Evolutionary conservation across 2,797 vertebrate species (phyloP).

Genomic region (Melanotaenia boesemani): DNA sequence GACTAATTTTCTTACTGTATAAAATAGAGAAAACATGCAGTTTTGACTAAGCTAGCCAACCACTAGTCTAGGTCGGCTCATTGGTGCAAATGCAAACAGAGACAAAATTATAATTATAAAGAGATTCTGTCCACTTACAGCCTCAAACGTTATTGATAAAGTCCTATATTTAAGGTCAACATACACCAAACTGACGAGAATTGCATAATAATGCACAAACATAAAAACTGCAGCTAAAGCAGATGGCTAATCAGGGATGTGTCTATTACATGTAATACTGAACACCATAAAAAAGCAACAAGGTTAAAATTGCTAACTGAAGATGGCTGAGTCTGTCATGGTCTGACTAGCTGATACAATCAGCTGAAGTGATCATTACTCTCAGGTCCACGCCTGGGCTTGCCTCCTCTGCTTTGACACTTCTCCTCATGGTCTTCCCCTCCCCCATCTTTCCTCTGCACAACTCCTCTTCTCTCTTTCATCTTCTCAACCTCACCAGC

Average conservation of each 20-base stretch:
- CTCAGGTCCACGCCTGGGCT: slow-evolving; percentile 75
- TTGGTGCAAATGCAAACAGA: not conserved
- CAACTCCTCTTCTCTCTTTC: slow-evolving; percentile 38
- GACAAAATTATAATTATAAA: not conserved
- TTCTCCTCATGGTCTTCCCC: slow-evolving; percentile 65
- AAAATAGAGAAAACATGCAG: too few relatives aligned
- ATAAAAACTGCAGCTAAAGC: not conserved
- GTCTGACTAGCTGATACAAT: slow-evolving; percentile 71
- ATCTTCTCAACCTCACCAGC: slow-evolving; percentile 59
- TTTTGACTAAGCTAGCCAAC: not conserved
- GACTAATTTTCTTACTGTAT: not conserved
- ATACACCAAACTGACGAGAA: not conserved
- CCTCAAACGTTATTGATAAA: not conserved
- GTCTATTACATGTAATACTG: slow-evolving; percentile 2
- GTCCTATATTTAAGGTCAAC: not conserved
- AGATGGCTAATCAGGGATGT: not conserved
- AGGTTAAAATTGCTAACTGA: slow-evolving; percentile 21
- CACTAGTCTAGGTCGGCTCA: not conserved
- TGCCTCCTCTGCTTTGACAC: slow-evolving; percentile 77
- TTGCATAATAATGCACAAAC: not conserved
- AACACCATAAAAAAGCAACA: slow-evolving; percentile 17
- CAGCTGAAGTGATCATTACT: slow-evolving; percentile 75
- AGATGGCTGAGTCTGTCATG: slow-evolving; percentile 38
- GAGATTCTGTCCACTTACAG: not conserved
- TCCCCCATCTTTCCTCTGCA: slow-evolving; percentile 59